Base-by-base conservation (phyloP, 2,888 invertebrate species). In the Eudemis profundana region DNA sequence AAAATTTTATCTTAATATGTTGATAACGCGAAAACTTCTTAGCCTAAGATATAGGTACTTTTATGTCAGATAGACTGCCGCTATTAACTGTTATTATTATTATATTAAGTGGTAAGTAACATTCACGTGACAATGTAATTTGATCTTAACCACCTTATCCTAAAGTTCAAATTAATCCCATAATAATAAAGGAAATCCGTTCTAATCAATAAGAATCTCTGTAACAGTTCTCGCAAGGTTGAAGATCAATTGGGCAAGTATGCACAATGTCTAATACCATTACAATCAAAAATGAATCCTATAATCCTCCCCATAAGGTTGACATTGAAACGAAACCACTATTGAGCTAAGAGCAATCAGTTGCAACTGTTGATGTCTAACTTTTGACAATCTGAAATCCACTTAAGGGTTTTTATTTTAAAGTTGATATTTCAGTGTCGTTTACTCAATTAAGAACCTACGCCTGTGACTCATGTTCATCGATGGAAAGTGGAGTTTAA, bases 121-220 rank as follows among this genome's bases (percentile, higher is more conserved):
- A n/a, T n/a, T 23, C 3, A 23, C 5, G 23, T 23, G 23, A n/a
- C 12, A 12, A 33, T 33, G 10, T 10, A 8, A 33, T 8, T 2
- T 10, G 33, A 33, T 44, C 17, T 42, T 19, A 27, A 27, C 3
- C 3, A n/a, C 5, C 7, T 27, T 27, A 8, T 27, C 27, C 7
- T 29, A 56, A 40, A 56, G 19, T 29, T 29, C 12, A 44, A 56
- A 40, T 17, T n/a, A 29, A 44, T 5, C 15, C n/a, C 29, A 27
- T 10, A 29, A 17, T 4, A n/a, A 21, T 14, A 29, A 49, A 42
- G 54, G 54, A 56, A 56, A 44, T 29, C 17, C 17, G 17, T 21
- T 56, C 29, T 29, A 60, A 60, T 60, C 60, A 49, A 60, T 60
- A 40, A 60, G 27, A 38, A 60, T 23, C 60, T 60, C 23, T 50